Conservation (phyloP, 2,113 vertebrate genomes). For the Larimichthys crocea region DNA sequence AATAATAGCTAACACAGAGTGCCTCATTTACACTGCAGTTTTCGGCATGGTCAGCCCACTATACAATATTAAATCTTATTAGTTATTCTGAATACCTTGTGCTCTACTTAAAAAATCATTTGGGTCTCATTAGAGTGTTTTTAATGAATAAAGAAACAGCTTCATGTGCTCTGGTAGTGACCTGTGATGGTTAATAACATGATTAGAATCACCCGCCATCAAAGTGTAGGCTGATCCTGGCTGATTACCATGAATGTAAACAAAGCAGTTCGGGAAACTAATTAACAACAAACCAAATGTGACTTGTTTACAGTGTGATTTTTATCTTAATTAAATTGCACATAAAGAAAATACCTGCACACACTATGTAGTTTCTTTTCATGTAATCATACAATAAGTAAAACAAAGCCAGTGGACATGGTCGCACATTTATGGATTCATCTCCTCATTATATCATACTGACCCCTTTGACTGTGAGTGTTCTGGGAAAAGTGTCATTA, state of each 20-base stretch:
- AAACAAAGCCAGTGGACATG: conserved; percentile 5
- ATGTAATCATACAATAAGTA: neutral
- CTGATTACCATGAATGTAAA: conserved; percentile 50
- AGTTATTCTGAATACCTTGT: conserved; percentile 59
- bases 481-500: neutral
- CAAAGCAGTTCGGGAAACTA: conserved; percentile 46
- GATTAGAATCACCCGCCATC: conserved; percentile 71
- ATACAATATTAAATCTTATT: conserved; percentile 45
- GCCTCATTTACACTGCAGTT: conserved; percentile 41
- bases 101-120: conserved; percentile 72
- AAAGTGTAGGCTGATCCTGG: conserved; percentile 62
- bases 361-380: neutral
- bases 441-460: neutral
- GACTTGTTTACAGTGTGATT: conserved; percentile 46
- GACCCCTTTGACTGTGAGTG: neutral
- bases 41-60: conserved; percentile 35
- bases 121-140: conserved; percentile 75
- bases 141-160: conserved; percentile 69
- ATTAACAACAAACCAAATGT: conserved; percentile 38
- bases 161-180: conserved; percentile 66
- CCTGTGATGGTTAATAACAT: conserved; percentile 71
- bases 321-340: conserved; percentile 24
- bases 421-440: neutral
- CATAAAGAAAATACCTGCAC: conserved; percentile 8
- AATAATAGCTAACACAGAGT: conserved; percentile 22